phyloP scores from a whole-genome alignment of 2,888 invertebrate genomes.

The Cactoblastis cactorum region DNA sequence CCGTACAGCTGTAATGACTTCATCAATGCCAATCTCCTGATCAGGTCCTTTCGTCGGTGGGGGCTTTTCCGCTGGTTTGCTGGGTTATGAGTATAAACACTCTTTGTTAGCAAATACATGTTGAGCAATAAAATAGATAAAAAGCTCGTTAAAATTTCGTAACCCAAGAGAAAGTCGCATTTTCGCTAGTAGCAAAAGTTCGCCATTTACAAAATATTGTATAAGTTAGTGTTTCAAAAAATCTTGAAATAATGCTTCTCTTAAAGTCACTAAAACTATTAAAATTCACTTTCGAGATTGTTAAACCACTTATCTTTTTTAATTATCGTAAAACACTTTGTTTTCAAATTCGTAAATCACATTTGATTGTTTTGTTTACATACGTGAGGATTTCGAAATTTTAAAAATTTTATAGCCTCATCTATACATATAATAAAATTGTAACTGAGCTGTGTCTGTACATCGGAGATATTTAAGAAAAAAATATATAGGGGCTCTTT shows the following conservation, averaged over 20 bases:
- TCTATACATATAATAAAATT: background rate
- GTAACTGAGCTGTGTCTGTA: too few species aligned
- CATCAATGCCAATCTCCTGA: too few species aligned
- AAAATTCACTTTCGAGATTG: background rate
- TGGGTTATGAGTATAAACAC: too few species aligned
- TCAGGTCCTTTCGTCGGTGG: too few species aligned
- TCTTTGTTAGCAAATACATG: constrained; percentile 22
- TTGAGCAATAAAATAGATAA: constrained; percentile 24
- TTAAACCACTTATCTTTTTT: background rate
- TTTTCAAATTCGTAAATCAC: background rate
- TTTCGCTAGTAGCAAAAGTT: constrained; percentile 13
- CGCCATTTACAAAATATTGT: background rate
- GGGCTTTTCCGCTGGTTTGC: too few species aligned
- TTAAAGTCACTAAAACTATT: background rate
- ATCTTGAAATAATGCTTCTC: background rate
- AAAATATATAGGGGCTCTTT: too few species aligned
- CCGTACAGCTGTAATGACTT: too few species aligned
- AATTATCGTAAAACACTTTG: background rate
- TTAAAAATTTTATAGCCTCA: background rate
- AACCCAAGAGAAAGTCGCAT: constrained; percentile 14
- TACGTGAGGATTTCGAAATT: background rate
- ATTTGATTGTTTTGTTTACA: background rate
- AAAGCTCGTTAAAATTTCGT: constrained; percentile 25
- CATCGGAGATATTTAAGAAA: too few species aligned
- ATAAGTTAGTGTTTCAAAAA: background rate